Evolutionary conservation across 2,113 vertebrate species (phyloP).

Genomic region (Mixornis gularis): DNA sequence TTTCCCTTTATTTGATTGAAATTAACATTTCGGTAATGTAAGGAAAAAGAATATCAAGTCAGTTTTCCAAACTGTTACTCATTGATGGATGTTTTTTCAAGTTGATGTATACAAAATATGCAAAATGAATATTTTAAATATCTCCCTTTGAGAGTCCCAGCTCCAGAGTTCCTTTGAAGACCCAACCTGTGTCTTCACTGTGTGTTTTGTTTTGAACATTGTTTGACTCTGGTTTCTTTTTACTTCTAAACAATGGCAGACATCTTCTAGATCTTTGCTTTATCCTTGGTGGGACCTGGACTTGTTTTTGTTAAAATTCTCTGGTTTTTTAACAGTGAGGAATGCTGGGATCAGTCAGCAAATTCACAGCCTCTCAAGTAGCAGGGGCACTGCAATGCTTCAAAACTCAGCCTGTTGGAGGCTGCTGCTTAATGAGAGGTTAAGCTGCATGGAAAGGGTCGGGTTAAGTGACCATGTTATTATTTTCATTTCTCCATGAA

Average conservation of each 20-base stretch:
- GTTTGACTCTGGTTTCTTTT: not conserved
- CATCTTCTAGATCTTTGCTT: not conserved
- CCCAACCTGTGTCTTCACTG: fast-evolving
- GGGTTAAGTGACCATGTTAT: not conserved
- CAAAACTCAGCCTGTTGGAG: not conserved
- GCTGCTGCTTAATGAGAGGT: not conserved
- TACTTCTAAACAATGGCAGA: not conserved
- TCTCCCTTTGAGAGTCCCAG: not conserved
- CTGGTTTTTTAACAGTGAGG: not conserved
- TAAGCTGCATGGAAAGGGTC: not conserved
- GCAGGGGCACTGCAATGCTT: not conserved
- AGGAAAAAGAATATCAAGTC: not conserved
- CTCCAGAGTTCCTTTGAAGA: not conserved
- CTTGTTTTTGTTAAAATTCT: not conserved
- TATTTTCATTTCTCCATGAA: not conserved
- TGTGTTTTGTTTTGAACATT: not conserved
- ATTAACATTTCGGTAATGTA: not conserved
- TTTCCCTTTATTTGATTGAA: not conserved
- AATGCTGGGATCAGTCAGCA: not conserved
- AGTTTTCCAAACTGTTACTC: not conserved
- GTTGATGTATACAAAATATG: not conserved
- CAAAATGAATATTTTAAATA: fast-evolving
- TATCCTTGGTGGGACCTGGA: not conserved
- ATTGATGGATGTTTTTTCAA: not conserved
- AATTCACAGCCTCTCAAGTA: not conserved